Conservation (phyloP, 2,113 vertebrate genomes). For the Syngnathus typhle region DNA sequence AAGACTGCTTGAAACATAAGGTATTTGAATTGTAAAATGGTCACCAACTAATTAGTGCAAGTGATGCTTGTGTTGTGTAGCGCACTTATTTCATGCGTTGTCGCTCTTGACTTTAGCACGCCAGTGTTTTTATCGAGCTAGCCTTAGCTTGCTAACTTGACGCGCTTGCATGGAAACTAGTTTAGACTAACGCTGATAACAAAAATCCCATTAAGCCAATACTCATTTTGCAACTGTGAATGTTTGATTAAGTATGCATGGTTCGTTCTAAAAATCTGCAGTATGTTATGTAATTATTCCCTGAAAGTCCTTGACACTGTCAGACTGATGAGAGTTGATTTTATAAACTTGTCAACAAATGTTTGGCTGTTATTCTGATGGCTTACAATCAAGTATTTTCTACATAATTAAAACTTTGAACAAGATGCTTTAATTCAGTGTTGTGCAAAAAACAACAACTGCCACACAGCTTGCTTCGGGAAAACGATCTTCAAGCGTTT, state of each 20-base stretch:
- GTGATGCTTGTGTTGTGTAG: neutral
- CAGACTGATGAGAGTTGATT: neutral
- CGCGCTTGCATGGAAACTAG: neutral
- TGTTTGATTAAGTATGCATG: neutral
- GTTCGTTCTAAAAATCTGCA: no score
- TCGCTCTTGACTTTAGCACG: slow-evolving; percentile 22
- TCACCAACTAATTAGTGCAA: slow-evolving; percentile 4
- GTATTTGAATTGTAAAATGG: slow-evolving; percentile 33
- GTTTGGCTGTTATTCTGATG: neutral
- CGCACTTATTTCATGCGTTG: slow-evolving; percentile 21
- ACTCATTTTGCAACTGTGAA: neutral
- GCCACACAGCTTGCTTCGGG: no score
- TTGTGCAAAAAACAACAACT: neutral
- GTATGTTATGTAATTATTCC: neutral
- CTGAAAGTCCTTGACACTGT: neutral
- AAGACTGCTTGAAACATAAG: slow-evolving; percentile 51
- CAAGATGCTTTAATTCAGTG: neutral
- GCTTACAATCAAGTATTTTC: neutral
- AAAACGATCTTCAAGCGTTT: no score
- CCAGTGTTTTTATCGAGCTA: slow-evolving; percentile 15
- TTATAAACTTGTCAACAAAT: neutral
- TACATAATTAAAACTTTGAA: neutral
- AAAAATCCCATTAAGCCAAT: neutral
- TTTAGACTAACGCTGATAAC: neutral
- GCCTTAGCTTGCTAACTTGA: slow-evolving; percentile 41